These are phyloP conservation scores for Plebejus argus DNA, from an alignment of 2,888 invertebrate species.

Conservation along the genomic window DNA sequence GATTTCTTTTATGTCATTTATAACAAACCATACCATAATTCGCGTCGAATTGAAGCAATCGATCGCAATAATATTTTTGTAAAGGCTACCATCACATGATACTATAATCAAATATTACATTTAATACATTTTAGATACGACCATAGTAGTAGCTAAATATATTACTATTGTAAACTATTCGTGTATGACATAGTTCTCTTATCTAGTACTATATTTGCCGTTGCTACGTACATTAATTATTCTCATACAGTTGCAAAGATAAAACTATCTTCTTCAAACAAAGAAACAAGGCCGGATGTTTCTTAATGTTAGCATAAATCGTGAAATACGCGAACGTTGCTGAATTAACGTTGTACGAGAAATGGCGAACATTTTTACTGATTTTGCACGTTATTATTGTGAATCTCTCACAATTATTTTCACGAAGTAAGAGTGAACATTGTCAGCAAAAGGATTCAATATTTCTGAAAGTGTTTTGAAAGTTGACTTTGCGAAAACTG, in stretches of 20 bases:
- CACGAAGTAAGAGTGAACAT: neutral
- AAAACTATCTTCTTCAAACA: constrained; percentile 25
- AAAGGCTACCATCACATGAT: too few species aligned
- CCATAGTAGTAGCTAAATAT: too few species aligned
- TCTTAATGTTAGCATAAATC: constrained; percentile 25
- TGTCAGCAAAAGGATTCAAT: neutral
- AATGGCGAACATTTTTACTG: constrained; percentile 9
- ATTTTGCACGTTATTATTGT: neutral
- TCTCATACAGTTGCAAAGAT: constrained; percentile 19
- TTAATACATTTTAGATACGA: too few species aligned
- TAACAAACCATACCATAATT: too few species aligned
- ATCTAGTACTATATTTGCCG: neutral
- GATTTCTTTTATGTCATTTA: too few species aligned
- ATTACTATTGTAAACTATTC: too few species aligned
- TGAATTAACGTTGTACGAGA: constrained; percentile 9
- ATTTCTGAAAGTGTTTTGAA: neutral
- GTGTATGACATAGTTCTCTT: constrained; percentile 28
- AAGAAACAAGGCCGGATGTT: constrained; percentile 22
- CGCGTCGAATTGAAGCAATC: too few species aligned
- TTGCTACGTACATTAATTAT: constrained; percentile 5
- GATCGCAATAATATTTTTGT: too few species aligned
- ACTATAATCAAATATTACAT: too few species aligned
- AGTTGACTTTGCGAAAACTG: neutral
- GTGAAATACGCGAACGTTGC: constrained; percentile 13
- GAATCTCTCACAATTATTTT: neutral